Conservation (phyloP, 2,113 vertebrate species). For the Rhipidura dahli region DNA sequence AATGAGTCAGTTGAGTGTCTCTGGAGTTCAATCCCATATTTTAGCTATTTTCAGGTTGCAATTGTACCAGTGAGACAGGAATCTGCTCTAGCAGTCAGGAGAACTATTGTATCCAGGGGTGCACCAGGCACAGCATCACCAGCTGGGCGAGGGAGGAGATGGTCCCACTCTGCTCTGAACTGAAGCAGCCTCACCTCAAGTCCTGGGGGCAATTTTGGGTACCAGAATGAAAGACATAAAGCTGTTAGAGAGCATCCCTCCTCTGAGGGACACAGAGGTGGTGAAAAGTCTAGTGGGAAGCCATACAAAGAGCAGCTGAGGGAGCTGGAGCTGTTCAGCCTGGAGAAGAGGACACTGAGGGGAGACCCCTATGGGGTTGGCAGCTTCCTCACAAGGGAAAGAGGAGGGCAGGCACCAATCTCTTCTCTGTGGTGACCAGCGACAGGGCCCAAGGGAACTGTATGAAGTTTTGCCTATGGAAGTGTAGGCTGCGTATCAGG, state of each 20-base stretch:
- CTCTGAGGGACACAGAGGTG: neutral
- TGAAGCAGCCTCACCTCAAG: fast-evolving
- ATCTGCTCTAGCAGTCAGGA: neutral
- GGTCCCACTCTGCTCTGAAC: neutral
- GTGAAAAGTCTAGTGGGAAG: neutral
- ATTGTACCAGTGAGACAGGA: neutral
- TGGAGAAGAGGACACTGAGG: neutral
- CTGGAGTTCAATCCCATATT: neutral
- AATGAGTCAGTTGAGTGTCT: neutral
- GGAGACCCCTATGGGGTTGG: neutral
- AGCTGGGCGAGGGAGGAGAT: neutral
- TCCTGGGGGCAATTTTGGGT: neutral
- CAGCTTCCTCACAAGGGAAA: neutral
- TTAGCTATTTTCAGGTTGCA: neutral
- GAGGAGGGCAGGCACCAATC: neutral
- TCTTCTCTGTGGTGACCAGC: neutral
- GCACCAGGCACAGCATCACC: neutral
- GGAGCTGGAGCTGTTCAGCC: neutral
- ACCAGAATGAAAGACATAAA: neutral
- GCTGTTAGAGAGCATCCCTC: neutral
- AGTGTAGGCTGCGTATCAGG: too few relatives aligned
- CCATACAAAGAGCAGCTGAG: neutral
- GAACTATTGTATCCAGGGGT: too few relatives aligned
- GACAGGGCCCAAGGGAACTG: neutral
- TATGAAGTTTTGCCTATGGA: neutral